A percentile compares a stretch with the other conserved stretches of the same genome.
These are phyloP conservation scores for Spea hammondii DNA, from an alignment of 2,797 vertebrate species.

Conservation along the genomic window DNA sequence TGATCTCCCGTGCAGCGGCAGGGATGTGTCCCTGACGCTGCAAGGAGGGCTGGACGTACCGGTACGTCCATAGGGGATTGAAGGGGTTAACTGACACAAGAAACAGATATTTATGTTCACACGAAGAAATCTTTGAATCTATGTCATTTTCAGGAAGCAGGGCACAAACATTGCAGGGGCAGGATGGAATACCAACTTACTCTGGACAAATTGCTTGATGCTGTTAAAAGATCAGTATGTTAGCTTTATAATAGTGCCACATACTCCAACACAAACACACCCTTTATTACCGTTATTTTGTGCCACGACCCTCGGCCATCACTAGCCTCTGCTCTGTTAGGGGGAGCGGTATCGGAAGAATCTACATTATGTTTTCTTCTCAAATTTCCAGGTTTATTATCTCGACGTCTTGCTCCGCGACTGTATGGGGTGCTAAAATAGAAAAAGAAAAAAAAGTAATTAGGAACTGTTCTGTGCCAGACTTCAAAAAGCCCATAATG, in stretches of 20 bases:
- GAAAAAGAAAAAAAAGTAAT: not conserved
- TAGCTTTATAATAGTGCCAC: too few species aligned
- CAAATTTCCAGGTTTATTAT: conserved; percentile 70
- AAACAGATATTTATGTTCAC: too few species aligned
- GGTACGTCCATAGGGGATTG: too few species aligned
- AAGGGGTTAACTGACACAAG: too few species aligned
- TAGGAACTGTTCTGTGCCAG: not conserved
- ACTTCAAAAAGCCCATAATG: not conserved
- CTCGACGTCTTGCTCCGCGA: conserved; percentile 67
- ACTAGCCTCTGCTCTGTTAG: conserved; percentile 60
- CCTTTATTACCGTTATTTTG: conserved; percentile 76
- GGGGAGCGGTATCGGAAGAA: conserved; percentile 49
- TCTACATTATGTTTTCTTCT: conserved; percentile 57
- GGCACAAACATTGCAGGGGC: not conserved
- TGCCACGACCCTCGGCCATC: conserved; percentile 72
- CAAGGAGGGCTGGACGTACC: too few species aligned
- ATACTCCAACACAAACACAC: too few species aligned
- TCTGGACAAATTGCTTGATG: too few species aligned
- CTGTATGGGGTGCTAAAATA: conserved; percentile 74
- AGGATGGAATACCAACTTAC: not conserved
- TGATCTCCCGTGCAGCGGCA: too few species aligned
- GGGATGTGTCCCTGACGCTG: too few species aligned
- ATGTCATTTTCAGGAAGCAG: too few species aligned
- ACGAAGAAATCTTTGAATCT: too few species aligned
- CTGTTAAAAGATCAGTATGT: not conserved